These are phyloP conservation scores for Odiellus spinosus DNA, from an alignment of 2,888 invertebrate genomes.

Conservation along the genomic window DNA sequence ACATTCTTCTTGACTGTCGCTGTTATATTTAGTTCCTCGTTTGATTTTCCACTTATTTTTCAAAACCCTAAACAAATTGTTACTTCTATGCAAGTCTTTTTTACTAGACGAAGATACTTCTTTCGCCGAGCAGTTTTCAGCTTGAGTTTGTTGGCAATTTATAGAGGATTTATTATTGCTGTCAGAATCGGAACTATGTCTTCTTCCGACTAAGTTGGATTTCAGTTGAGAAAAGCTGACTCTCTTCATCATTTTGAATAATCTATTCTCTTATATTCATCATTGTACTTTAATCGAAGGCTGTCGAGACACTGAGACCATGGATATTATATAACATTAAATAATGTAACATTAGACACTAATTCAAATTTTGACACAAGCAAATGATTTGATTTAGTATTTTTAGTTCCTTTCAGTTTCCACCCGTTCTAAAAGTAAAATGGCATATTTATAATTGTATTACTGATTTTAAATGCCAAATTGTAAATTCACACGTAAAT, in stretches of 20 bases:
- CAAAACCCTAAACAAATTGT: not conserved
- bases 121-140: not conserved
- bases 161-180: not conserved
- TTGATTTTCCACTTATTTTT: not conserved
- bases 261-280: too few relatives aligned
- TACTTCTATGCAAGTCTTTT: conserved; percentile 5
- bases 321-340: too few relatives aligned
- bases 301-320: too few relatives aligned
- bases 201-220: conserved; percentile 11
- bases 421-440: too few relatives aligned
- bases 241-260: conserved; percentile 12
- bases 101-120: conserved; percentile 4
- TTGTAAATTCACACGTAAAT: too few relatives aligned
- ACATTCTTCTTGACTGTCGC: not conserved
- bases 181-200: conserved; percentile 3
- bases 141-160: not conserved
- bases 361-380: too few relatives aligned
- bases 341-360: too few relatives aligned
- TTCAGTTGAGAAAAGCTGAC: conserved; percentile 14
- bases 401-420: too few relatives aligned
- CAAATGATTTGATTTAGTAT: too few relatives aligned
- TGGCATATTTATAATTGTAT: too few relatives aligned
- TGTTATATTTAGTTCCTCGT: not conserved
- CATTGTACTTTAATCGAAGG: not conserved
- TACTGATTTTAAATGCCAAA: too few relatives aligned